Evolutionary conservation across 2,888 invertebrate species (phyloP).

Genomic region (Drymonia ruficornis): DNA sequence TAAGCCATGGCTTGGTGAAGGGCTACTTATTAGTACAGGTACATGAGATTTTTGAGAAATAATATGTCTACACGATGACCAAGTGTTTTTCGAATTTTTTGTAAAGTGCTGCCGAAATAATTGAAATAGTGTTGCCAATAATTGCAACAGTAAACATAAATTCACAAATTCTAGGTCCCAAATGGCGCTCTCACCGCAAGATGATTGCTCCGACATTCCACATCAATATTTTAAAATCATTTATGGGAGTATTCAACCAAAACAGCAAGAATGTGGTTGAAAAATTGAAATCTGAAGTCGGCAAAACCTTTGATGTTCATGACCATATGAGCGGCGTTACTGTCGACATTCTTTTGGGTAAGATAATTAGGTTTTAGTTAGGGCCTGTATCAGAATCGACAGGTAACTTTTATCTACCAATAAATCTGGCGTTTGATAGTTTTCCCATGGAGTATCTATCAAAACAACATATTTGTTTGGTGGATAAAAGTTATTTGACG

Average conservation of each 20-base stretch:
- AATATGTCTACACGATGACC: not conserved
- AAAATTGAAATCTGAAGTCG: conserved; percentile 86
- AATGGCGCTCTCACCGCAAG: conserved; percentile 93
- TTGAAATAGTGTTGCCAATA: too few species aligned
- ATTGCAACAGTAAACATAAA: not conserved
- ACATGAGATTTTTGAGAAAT: not conserved
- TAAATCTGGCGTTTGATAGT: too few species aligned
- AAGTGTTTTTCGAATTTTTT: too few species aligned
- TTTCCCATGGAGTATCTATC: too few species aligned
- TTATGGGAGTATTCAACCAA: conserved; percentile 90
- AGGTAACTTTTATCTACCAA: too few species aligned
- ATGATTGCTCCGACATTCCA: conserved; percentile 94
- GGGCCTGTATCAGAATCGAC: too few species aligned
- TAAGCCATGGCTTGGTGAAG: conserved; percentile 92
- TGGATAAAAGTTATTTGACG: too few species aligned
- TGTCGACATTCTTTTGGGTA: conserved; percentile 90
- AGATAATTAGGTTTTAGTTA: conserved; percentile 30
- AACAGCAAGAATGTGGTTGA: conserved; percentile 89
- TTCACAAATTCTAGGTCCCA: conserved; percentile 84
- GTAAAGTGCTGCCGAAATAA: too few species aligned
- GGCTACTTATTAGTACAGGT: conserved; percentile 87
- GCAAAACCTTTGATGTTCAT: conserved; percentile 90
- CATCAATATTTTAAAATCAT: conserved; percentile 92
- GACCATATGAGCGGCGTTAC: conserved; percentile 92
- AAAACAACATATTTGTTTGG: too few species aligned